Evolutionary conservation across 2,797 vertebrate genomes (phyloP).

Genomic region (Psittacula derbiana): DNA sequence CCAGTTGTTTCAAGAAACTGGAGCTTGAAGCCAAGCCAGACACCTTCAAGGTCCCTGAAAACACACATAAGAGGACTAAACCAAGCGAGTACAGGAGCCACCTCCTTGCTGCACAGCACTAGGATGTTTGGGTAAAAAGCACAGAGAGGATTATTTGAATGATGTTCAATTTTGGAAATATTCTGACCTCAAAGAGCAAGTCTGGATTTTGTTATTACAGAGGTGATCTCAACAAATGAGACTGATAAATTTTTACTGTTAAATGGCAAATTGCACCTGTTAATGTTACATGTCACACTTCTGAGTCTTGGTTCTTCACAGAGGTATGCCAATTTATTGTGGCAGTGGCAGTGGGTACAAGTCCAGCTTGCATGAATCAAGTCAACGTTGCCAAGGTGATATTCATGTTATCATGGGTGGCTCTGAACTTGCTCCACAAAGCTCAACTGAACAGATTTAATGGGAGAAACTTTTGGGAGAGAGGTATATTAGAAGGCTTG

Average conservation of each 20-base stretch:
- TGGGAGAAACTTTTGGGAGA: background rate
- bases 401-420: background rate
- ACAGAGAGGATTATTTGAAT: constrained; percentile 1
- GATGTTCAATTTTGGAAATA: constrained; percentile 21
- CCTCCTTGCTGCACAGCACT: background rate
- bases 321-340: background rate
- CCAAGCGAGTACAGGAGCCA: background rate
- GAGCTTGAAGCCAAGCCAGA: constrained; percentile 23
- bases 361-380: background rate
- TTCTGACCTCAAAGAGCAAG: background rate
- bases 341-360: background rate
- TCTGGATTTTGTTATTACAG: background rate
- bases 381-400: background rate
- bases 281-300: background rate
- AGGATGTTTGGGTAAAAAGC: constrained; percentile 34
- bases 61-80: background rate
- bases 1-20: constrained; percentile 38
- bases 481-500: background rate
- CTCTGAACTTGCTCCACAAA: background rate
- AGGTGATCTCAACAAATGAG: background rate
- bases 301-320: background rate
- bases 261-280: background rate
- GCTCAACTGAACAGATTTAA: background rate
- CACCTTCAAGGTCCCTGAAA: constrained; percentile 19
- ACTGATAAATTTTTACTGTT: background rate